Conservation (phyloP, 2,888 invertebrate genomes). For the Altica lythri region DNA sequence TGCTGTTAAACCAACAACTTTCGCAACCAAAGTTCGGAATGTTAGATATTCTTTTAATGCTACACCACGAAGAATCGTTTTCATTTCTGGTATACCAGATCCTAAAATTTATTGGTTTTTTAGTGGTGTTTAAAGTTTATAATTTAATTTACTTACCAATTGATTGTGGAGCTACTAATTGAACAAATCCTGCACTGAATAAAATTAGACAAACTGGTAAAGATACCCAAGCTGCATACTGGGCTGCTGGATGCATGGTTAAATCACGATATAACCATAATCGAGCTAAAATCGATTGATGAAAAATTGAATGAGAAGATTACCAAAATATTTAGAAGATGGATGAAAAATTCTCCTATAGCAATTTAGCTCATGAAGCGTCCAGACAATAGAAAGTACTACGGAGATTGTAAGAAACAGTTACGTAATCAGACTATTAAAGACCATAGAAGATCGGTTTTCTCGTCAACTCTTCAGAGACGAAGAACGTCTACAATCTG, state of each 20-base stretch:
- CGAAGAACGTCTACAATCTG: no score
- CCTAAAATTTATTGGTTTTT: slow-evolving; percentile 61
- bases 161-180: slow-evolving; percentile 94
- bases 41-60: slow-evolving; percentile 97
- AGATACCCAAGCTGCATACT: slow-evolving; percentile 93
- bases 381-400: no score
- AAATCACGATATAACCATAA: slow-evolving; percentile 92
- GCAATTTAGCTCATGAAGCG: no score
- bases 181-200: slow-evolving; percentile 95
- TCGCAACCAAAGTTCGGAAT: slow-evolving; percentile 90
- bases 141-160: slow-evolving; percentile 69
- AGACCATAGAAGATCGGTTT: no score
- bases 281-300: slow-evolving; percentile 78
- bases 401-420: no score
- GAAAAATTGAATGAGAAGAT: no score
- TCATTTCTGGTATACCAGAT: slow-evolving; percentile 99
- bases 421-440: no score
- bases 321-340: no score
- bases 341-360: no score
- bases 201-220: slow-evolving; percentile 89
- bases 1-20: slow-evolving; percentile 91
- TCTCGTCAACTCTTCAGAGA: no score
- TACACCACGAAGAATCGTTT: slow-evolving; percentile 94
- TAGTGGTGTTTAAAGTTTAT: background rate
- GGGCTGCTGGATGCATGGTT: slow-evolving; percentile 78